Conservation (phyloP, 2,113 vertebrate species). For the Pangasianodon gigas region DNA sequence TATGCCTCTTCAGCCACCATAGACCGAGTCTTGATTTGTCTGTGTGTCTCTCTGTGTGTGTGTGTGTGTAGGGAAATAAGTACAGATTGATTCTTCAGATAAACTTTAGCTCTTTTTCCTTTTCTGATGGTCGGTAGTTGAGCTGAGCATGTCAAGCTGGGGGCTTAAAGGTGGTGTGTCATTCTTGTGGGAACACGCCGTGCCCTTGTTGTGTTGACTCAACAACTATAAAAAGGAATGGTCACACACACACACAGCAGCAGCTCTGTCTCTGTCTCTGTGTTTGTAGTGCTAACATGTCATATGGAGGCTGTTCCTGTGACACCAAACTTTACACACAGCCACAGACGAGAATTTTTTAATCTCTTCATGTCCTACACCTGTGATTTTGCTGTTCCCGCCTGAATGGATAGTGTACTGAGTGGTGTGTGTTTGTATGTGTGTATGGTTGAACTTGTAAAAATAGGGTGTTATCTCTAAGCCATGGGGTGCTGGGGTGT, state of each 20-base stretch:
- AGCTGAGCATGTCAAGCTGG: background rate
- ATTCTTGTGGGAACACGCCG: slow-evolving; percentile 48
- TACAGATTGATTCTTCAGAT: background rate
- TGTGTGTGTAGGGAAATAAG: background rate
- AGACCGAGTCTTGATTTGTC: background rate
- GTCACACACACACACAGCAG: slow-evolving; percentile 30
- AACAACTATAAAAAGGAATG: slow-evolving; percentile 56
- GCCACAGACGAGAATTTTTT: background rate
- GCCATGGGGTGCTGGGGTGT: slow-evolving; percentile 65
- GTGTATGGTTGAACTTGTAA: slow-evolving; percentile 48
- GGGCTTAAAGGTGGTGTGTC: slow-evolving; percentile 35
- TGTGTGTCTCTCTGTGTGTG: background rate
- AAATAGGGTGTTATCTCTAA: slow-evolving; percentile 67
- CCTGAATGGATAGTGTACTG: slow-evolving; percentile 21
- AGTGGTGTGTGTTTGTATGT: slow-evolving; percentile 43
- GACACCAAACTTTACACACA: slow-evolving; percentile 25
- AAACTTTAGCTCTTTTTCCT: background rate
- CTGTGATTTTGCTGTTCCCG: background rate
- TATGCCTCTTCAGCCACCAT: background rate
- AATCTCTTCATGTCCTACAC: background rate
- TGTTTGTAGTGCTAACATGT: slow-evolving; percentile 70
- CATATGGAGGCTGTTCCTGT: slow-evolving; percentile 48
- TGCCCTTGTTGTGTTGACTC: slow-evolving; percentile 64
- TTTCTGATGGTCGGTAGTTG: background rate
- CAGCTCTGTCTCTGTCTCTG: background rate